Conservation (phyloP, 2,113 vertebrate species). For the Colaptes auratus region DNA sequence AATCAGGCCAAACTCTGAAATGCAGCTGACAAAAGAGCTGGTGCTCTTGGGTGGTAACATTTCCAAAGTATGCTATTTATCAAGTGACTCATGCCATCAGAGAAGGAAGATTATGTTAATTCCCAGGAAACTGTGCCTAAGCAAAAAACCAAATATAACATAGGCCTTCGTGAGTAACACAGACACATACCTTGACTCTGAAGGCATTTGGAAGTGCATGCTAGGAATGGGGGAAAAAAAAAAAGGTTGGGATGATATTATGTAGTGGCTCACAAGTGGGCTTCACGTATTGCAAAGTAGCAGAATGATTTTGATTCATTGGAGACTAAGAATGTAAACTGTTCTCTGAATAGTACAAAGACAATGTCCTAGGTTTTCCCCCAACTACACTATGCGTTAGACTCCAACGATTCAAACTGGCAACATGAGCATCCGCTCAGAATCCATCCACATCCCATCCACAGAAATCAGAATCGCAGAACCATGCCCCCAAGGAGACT, state of each 20-base stretch:
- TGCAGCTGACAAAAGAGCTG: not conserved
- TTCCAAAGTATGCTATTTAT: not conserved
- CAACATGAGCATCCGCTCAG: not conserved
- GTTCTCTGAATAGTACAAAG: not conserved
- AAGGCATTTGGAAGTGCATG: not conserved
- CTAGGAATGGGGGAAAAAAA: not conserved
- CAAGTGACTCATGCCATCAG: not conserved
- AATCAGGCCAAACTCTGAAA: not conserved
- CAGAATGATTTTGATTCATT: not conserved
- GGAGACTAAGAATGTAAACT: not conserved
- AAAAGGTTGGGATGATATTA: not conserved
- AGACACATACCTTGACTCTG: not conserved
- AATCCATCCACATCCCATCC: not conserved
- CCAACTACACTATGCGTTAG: not conserved
- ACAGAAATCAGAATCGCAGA: not conserved
- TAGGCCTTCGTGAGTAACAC: not conserved
- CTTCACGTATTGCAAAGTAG: not conserved
- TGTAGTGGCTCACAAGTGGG: not conserved
- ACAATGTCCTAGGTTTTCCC: not conserved
- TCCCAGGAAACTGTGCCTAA: not conserved
- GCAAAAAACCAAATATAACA: not conserved
- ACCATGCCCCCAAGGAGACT: not conserved
- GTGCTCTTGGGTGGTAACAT: not conserved
- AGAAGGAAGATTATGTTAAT: not conserved
- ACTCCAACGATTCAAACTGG: not conserved